These are phyloP conservation scores for Dexiosoma caninum DNA, from an alignment of 2,888 invertebrate species.

Conservation along the genomic window DNA sequence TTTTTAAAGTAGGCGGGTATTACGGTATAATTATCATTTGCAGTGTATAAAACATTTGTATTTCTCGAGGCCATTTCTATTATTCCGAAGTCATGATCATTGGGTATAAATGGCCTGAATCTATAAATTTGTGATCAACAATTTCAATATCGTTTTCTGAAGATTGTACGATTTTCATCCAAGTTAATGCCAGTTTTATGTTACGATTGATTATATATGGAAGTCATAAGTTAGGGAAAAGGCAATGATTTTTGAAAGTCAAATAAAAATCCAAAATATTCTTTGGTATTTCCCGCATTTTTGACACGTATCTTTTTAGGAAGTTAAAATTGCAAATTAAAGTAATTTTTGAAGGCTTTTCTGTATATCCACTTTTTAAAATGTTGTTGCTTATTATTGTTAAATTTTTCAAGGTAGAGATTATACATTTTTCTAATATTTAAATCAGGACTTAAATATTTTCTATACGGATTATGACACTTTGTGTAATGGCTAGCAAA, in stretches of 20 bases:
- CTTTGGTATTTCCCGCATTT: slow-evolving; percentile 8
- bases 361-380: no score
- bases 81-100: neutral
- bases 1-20: neutral
- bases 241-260: slow-evolving; percentile 14
- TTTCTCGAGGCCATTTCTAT: neutral
- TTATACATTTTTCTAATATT: no score
- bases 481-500: no score
- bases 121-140: neutral
- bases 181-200: neutral
- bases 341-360: slow-evolving; percentile 5
- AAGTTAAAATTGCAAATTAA: slow-evolving; percentile 18
- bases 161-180: neutral
- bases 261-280: slow-evolving; percentile 28
- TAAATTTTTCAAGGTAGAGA: slow-evolving; percentile 19
- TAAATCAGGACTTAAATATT: slow-evolving; percentile 24
- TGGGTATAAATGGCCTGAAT: neutral
- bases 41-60: neutral
- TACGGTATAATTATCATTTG: neutral
- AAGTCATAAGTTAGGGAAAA: slow-evolving; percentile 8
- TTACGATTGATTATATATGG: neutral
- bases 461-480: no score
- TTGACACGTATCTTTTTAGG: slow-evolving; percentile 15
- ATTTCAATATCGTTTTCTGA: neutral
- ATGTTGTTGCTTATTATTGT: slow-evolving; percentile 14